Conservation (phyloP, 2,797 vertebrate species). For the Valencia hispanica region DNA sequence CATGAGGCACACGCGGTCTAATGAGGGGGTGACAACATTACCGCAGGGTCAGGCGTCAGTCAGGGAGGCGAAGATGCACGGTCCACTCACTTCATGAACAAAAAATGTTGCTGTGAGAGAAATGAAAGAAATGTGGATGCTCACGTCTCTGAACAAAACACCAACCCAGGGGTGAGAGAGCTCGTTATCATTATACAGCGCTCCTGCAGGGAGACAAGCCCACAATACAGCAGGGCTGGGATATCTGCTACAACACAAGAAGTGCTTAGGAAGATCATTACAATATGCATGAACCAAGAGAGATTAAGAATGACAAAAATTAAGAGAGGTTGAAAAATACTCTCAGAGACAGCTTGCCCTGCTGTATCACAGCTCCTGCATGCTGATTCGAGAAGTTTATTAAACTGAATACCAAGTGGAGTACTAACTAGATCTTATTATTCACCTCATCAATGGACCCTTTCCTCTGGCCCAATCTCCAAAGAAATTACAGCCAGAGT, state of each 20-base stretch:
- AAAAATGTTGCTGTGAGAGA: slow-evolving; percentile 26
- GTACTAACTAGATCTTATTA: slow-evolving; percentile 30
- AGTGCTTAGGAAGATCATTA: slow-evolving; percentile 41
- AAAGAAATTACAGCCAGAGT: slow-evolving; percentile 30
- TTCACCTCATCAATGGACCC: slow-evolving; percentile 34
- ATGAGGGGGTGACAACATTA: slow-evolving; percentile 35
- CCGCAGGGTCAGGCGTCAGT: slow-evolving; percentile 28
- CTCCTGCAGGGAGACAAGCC: slow-evolving; percentile 40
- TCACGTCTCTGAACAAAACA: slow-evolving; percentile 31
- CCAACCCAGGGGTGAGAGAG: slow-evolving; percentile 33
- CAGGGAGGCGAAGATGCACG: slow-evolving; percentile 16
- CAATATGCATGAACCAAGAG: slow-evolving; percentile 23
- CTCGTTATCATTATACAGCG: slow-evolving; percentile 48
- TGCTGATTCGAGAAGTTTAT: slow-evolving; percentile 49
- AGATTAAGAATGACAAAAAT: slow-evolving; percentile 36
- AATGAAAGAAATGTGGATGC: slow-evolving; percentile 26
- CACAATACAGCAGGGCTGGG: slow-evolving; percentile 33
- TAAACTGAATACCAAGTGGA: slow-evolving; percentile 55
- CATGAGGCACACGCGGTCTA: slow-evolving; percentile 33
- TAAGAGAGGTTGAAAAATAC: slow-evolving; percentile 17
- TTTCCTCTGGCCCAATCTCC: slow-evolving; percentile 34
- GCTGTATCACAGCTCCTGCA: slow-evolving; percentile 36
- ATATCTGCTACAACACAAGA: slow-evolving; percentile 33
- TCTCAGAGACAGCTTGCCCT: slow-evolving; percentile 29
- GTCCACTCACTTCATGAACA: slow-evolving; percentile 15